Percentiles rank a stretch among this genome's conserved stretches.
Conservation (phyloP, 2,888 invertebrate genomes). For the Galerucella calmariensis region DNA sequence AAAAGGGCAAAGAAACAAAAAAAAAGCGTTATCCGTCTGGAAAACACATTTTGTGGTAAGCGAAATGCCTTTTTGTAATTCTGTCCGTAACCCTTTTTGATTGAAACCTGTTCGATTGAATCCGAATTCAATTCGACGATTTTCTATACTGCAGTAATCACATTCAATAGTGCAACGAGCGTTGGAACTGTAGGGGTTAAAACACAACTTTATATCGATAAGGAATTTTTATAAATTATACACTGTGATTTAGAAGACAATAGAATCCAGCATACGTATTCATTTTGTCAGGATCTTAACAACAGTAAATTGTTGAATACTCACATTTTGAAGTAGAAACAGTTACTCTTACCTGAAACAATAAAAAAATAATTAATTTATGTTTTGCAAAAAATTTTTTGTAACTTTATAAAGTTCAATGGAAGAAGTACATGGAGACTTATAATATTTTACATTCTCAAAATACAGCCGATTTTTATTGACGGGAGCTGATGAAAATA, state of each 20-base stretch:
- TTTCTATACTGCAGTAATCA: slow-evolving; percentile 33
- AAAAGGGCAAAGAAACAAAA: slow-evolving; percentile 19
- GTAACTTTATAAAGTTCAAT: too few relatives aligned
- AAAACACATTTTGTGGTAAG: slow-evolving; percentile 33
- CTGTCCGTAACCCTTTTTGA: slow-evolving; percentile 19
- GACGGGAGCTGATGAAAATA: too few relatives aligned
- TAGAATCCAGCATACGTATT: too few relatives aligned
- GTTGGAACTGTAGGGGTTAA: neutral
- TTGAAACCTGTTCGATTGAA: slow-evolving; percentile 28
- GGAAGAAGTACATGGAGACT: too few relatives aligned
- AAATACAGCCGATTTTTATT: too few relatives aligned
- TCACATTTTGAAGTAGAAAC: neutral
- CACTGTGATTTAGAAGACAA: too few relatives aligned
- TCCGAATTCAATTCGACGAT: slow-evolving; percentile 29
- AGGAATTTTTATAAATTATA: neutral
- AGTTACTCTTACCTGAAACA: neutral
- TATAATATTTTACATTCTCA: too few relatives aligned
- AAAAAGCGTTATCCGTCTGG: slow-evolving; percentile 25
- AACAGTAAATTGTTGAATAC: neutral
- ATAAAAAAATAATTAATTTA: neutral
- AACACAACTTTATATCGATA: neutral
- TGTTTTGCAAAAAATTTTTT: neutral
- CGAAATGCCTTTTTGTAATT: slow-evolving; percentile 30
- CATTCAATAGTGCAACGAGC: slow-evolving; percentile 18
- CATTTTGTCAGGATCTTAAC: too few relatives aligned